Evolutionary conservation across 2,113 vertebrate species (phyloP).

Genomic region (Romanogobio albipinnatus): DNA sequence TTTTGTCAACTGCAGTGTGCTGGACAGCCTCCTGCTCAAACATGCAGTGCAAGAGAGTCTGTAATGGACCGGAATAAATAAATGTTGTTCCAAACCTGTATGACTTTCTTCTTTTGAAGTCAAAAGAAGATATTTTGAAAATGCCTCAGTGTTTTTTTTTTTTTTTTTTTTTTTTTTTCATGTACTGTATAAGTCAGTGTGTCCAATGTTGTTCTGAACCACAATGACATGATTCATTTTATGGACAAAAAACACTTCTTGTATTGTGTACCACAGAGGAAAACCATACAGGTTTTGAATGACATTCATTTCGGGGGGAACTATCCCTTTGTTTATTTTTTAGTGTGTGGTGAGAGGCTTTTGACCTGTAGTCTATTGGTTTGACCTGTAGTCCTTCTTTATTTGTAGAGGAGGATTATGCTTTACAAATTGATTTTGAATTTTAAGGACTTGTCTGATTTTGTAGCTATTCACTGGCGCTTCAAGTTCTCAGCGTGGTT

Average conservation of each 20-base stretch:
- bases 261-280: not conserved
- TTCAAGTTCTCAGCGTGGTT: not conserved
- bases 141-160: no score
- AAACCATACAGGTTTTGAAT: not conserved
- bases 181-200: not conserved
- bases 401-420: slow-evolving; percentile 5
- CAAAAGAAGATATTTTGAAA: not conserved
- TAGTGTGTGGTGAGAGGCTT: not conserved
- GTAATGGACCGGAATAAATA: not conserved
- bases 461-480: not conserved
- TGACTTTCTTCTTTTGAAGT: not conserved
- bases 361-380: not conserved
- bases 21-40: slow-evolving; percentile 65
- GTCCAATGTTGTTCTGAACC: not conserved
- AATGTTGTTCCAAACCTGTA: not conserved
- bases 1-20: slow-evolving; percentile 65
- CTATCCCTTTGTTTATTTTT: not conserved
- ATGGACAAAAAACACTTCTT: not conserved
- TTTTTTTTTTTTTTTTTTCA: not conserved
- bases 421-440: not conserved
- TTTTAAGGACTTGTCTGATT: slow-evolving; percentile 21
- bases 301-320: not conserved
- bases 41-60: slow-evolving; percentile 36
- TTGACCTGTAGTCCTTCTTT: no score
- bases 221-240: not conserved